Conservation (phyloP, 2,113 vertebrate species). For the Peromyscus maniculatus region DNA sequence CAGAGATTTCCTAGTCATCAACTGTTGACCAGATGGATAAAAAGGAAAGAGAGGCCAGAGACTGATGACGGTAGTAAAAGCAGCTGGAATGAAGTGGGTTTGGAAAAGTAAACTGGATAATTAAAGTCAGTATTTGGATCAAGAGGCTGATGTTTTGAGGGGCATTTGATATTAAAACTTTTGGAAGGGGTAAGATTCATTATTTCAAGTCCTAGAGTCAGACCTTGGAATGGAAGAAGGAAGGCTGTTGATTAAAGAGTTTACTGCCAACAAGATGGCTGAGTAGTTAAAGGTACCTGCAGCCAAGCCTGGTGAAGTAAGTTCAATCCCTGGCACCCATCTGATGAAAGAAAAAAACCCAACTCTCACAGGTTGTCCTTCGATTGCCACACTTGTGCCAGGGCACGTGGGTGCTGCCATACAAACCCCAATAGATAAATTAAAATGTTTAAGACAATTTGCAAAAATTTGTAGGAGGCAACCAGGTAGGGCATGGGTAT, state of each 20-base stretch:
- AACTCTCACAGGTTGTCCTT: not conserved
- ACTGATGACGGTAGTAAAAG: not conserved
- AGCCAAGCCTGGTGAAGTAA: not conserved
- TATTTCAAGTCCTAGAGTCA: not conserved
- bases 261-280: not conserved
- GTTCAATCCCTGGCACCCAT: not conserved
- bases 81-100: too few relatives aligned
- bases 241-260: not conserved
- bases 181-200: not conserved
- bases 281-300: not conserved
- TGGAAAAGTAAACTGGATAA: not conserved
- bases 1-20: not conserved
- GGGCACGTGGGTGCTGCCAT: not conserved
- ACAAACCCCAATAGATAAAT: not conserved
- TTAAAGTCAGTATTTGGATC: not conserved
- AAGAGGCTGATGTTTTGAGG: not conserved
- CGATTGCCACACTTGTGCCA: not conserved
- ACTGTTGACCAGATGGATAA: not conserved
- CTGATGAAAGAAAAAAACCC: not conserved
- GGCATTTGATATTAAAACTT: not conserved
- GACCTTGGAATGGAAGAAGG: not conserved
- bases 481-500: not conserved
- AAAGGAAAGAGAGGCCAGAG: not conserved
- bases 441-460: not conserved
- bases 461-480: not conserved